These are phyloP conservation scores for Drosophila kuntzei DNA, from an alignment of 2,888 invertebrate genomes.

Conservation along the genomic window DNA sequence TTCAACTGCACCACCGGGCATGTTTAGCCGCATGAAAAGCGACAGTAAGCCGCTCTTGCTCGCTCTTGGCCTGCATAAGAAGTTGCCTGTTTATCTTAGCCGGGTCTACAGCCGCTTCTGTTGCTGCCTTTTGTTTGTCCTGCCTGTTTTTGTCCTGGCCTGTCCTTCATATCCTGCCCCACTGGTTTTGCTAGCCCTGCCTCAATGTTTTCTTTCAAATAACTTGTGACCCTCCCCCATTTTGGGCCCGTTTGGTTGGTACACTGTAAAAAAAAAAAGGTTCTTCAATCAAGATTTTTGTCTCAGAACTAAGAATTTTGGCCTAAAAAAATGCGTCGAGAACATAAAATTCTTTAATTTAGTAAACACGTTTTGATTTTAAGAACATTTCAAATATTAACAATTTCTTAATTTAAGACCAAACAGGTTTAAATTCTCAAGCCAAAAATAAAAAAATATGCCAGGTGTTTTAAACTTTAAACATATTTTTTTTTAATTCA, in stretches of 20 bases:
- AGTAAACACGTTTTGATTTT: too few species aligned
- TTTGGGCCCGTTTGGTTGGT: constrained; percentile 39
- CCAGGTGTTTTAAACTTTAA: too few species aligned
- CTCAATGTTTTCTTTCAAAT: constrained; percentile 67
- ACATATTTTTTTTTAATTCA: too few species aligned
- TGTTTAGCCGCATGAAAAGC: constrained; percentile 81
- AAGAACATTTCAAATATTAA: too few species aligned
- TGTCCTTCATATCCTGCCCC: constrained; percentile 7
- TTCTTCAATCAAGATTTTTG: too few species aligned
- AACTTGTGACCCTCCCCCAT: constrained; percentile 47
- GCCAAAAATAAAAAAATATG: too few species aligned
- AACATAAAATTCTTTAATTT: too few species aligned
- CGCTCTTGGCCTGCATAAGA: constrained; percentile 64
- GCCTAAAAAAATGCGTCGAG: too few species aligned
- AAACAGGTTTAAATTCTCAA: too few species aligned
- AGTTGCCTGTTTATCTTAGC: constrained; percentile 78
- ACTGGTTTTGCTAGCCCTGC: constrained; percentile 49
- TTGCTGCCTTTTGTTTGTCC: constrained; percentile 67
- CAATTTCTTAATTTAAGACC: too few species aligned
- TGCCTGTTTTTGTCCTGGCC: constrained; percentile 51
- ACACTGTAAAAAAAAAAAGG: too few species aligned
- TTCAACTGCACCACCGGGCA: constrained; percentile 80
- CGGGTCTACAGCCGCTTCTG: constrained; percentile 48
- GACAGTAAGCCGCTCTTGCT: constrained; percentile 69
- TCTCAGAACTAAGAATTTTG: too few species aligned